These are phyloP conservation scores for Dicrostonyx torquatus DNA, from an alignment of 2,797 vertebrate species.

Conservation along the genomic window DNA sequence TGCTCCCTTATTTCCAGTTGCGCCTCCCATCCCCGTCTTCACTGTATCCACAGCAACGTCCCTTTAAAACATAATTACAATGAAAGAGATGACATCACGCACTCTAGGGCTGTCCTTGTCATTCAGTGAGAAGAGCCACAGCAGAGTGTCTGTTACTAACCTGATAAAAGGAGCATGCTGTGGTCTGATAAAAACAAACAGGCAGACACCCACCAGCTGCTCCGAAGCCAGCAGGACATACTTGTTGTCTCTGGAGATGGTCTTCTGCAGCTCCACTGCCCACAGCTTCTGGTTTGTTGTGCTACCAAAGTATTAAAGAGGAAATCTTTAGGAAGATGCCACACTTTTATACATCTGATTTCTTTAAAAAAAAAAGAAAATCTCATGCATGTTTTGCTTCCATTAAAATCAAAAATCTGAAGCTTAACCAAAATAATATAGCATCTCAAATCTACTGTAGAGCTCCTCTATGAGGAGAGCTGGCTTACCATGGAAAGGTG, in stretches of 20 bases:
- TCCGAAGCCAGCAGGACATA: conserved; percentile 98
- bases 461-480: not conserved
- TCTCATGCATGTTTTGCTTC: not conserved
- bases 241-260: conserved; percentile 96
- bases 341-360: not conserved
- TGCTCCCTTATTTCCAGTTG: conserved; percentile 98
- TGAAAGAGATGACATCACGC: not conserved
- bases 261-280: conserved; percentile 98
- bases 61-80: conserved; percentile 84
- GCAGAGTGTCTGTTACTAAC: conserved; percentile 80
- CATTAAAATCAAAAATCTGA: conserved; percentile 41
- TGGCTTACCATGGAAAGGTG: not conserved
- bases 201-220: conserved; percentile 98
- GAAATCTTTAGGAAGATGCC: conserved; percentile 46
- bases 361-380: not conserved
- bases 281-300: conserved; percentile 99
- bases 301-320: conserved; percentile 84
- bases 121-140: not conserved
- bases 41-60: conserved; percentile 98
- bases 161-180: conserved; percentile 97
- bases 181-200: conserved; percentile 97
- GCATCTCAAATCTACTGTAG: not conserved
- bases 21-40: conserved; percentile 99
- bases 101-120: not conserved
- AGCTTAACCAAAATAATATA: not conserved